phyloP scores from a whole-genome alignment of 1,140 invertebrate species.

The Drosophila erecta region DNA sequence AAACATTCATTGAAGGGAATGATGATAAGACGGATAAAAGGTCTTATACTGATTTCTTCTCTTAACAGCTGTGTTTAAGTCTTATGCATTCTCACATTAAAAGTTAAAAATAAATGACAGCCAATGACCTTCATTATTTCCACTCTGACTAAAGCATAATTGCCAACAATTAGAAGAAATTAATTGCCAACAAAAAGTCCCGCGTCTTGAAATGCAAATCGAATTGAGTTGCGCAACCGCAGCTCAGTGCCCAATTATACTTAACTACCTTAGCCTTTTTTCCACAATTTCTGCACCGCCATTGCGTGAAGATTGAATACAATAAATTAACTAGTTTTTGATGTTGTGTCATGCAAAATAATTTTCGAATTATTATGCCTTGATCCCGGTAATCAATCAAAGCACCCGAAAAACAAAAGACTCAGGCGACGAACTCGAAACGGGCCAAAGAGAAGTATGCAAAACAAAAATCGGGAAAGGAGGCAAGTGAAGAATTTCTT shows the following conservation, averaged over 20 bases:
- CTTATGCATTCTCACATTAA: background rate
- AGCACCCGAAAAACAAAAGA: conserved; percentile 63
- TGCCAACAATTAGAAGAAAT: conserved; percentile 38
- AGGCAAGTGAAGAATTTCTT: conserved; percentile 46
- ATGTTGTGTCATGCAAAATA: conserved; percentile 75
- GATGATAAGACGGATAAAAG: no score
- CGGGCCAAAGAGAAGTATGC: conserved; percentile 13
- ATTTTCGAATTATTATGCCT: conserved; percentile 69
- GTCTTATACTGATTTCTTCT: no score
- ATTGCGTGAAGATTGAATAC: conserved; percentile 40
- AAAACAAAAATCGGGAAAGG: conserved; percentile 25
- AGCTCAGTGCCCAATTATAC: conserved; percentile 30
- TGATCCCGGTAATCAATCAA: conserved; percentile 74
- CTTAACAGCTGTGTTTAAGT: conserved; percentile 2
- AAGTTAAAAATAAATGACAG: conserved; percentile 1
- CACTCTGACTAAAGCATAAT: conserved; percentile 33
- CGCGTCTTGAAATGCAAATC: conserved; percentile 43
- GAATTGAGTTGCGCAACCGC: conserved; percentile 37
- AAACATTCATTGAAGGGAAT: no score
- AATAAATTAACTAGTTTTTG: conserved; percentile 53
- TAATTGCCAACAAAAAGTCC: conserved; percentile 19
- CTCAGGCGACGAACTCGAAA: conserved; percentile 67
- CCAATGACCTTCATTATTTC: conserved; percentile 23
- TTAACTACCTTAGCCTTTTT: conserved; percentile 16
- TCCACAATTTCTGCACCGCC: conserved; percentile 7